phyloP scores from a whole-genome alignment of 2,113 vertebrate genomes.

The Lamprotornis superbus region DNA sequence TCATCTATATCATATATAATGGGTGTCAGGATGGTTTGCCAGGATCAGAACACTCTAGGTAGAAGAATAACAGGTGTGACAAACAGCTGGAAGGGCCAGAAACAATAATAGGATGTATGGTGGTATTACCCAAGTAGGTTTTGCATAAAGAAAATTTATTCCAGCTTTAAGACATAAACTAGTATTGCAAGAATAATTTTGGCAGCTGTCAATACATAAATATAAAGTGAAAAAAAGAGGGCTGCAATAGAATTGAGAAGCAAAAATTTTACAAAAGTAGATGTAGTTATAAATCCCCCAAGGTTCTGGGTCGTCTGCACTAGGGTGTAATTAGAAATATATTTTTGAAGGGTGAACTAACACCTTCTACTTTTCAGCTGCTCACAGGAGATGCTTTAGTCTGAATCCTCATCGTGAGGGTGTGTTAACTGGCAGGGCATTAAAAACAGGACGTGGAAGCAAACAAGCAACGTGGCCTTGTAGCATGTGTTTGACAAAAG shows the following conservation, averaged over 20 bases:
- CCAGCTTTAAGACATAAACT: background rate
- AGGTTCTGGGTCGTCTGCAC: background rate
- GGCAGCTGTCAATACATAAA: background rate
- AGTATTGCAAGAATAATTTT: background rate
- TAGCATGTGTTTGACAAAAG: background rate
- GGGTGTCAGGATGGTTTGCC: background rate
- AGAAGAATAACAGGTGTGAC: background rate
- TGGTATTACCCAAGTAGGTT: background rate
- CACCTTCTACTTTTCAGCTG: background rate
- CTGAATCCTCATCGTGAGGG: background rate
- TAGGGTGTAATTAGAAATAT: background rate
- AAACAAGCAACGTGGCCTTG: background rate
- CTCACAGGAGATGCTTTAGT: background rate
- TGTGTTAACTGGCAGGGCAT: background rate
- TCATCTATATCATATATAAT: too few relatives aligned
- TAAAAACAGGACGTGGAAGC: background rate
- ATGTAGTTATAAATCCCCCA: background rate
- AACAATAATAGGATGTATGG: background rate
- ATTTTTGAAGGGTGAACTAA: background rate
- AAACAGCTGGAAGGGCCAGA: background rate
- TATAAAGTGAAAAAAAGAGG: background rate
- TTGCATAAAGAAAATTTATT: background rate
- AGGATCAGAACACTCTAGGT: background rate
- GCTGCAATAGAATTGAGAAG: background rate
- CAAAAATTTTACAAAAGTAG: background rate